Conservation (phyloP, 2,888 invertebrate genomes). For the Salpingus planirostris region DNA sequence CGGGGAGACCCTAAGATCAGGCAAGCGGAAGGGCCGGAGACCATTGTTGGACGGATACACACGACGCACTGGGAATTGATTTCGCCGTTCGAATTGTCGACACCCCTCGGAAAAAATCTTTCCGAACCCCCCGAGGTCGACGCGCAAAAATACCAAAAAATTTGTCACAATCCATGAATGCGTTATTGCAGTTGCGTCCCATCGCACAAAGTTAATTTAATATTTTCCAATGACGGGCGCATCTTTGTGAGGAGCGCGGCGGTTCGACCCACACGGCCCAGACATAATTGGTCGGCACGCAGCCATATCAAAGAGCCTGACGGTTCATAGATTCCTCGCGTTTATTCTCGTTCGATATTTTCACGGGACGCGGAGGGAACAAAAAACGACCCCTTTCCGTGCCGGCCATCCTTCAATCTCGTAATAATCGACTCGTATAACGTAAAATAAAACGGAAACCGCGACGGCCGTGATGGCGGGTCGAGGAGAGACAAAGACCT, state of each 20-base stretch:
- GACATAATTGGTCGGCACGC: slow-evolving; percentile 41
- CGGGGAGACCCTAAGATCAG: slow-evolving; percentile 30
- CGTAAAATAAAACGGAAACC: too few relatives aligned
- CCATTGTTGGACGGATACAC: slow-evolving; percentile 23
- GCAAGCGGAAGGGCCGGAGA: slow-evolving; percentile 33
- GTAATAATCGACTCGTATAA: too few relatives aligned
- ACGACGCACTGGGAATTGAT: slow-evolving; percentile 4
- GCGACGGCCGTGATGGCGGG: too few relatives aligned
- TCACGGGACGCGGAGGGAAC: too few relatives aligned
- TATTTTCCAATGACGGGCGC: slow-evolving; percentile 32
- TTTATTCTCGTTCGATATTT: too few relatives aligned
- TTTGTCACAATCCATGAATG: too few relatives aligned
- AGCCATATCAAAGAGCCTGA: slow-evolving; percentile 34
- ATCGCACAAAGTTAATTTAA: slow-evolving; percentile 30
- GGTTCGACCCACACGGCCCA: slow-evolving; percentile 37
- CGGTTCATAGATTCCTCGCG: slow-evolving; percentile 31
- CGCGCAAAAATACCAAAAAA: too few relatives aligned
- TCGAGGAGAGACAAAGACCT: too few relatives aligned
- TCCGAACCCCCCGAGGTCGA: too few relatives aligned
- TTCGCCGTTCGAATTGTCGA: slow-evolving; percentile 6
- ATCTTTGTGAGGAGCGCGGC: slow-evolving; percentile 24
- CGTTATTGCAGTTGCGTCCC: slow-evolving; percentile 18
- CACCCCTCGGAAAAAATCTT: too few relatives aligned
- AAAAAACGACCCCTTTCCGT: too few relatives aligned
- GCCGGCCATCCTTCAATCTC: too few relatives aligned